Evolutionary conservation across 2,888 invertebrate species (phyloP).

Genomic region (Gymnoscelis rufifasciata): DNA sequence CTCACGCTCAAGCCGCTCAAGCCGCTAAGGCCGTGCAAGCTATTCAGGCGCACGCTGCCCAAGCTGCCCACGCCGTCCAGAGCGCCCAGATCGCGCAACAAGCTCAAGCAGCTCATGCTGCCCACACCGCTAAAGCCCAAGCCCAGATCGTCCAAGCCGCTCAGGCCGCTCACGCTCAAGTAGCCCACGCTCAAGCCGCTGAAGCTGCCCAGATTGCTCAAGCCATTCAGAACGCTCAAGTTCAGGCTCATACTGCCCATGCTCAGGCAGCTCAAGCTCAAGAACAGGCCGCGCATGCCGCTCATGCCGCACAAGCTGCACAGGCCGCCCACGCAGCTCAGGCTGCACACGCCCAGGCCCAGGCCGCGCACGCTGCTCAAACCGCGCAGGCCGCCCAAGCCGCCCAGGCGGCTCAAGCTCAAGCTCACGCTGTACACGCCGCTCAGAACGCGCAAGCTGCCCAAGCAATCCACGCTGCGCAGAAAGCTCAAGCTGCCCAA

Average conservation of each 20-base stretch:
- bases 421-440: constrained; percentile 22
- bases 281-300: constrained; percentile 26
- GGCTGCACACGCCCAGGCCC: constrained; percentile 20
- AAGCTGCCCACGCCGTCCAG: constrained; percentile 24
- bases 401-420: constrained; percentile 20
- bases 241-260: constrained; percentile 20
- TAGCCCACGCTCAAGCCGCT: constrained; percentile 16
- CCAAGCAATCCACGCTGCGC: constrained; percentile 19
- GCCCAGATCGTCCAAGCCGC: constrained; percentile 18
- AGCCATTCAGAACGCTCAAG: constrained; percentile 15
- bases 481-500: constrained; percentile 17
- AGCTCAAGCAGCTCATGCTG: constrained; percentile 23
- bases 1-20: constrained; percentile 23
- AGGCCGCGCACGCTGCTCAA: constrained; percentile 21
- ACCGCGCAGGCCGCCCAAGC: constrained; percentile 21
- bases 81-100: constrained; percentile 23
- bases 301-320: constrained; percentile 23
- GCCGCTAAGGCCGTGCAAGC: constrained; percentile 14
- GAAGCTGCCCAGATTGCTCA: constrained; percentile 16
- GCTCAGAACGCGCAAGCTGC: constrained; percentile 19
- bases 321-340: constrained; percentile 19
- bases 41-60: constrained; percentile 26
- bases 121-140: constrained; percentile 23
- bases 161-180: constrained; percentile 22
- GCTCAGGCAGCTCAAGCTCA: constrained; percentile 27